Evolutionary conservation across 2,797 vertebrate species (phyloP).

Genomic region (Cyclura pinguis): DNA sequence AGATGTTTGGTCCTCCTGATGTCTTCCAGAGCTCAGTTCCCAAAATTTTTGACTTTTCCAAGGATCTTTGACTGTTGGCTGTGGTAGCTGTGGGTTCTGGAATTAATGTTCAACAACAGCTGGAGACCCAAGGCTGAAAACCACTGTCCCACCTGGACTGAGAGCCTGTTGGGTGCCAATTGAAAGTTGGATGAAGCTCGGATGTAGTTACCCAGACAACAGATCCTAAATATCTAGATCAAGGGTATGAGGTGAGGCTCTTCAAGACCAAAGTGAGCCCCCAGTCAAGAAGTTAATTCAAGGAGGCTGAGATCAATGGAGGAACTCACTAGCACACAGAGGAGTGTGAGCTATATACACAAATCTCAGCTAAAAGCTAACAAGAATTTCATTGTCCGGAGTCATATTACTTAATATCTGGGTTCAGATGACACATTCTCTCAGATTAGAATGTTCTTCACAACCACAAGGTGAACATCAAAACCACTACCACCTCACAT

Average conservation of each 20-base stretch:
- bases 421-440: neutral
- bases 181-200: accelerated
- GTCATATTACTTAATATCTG: neutral
- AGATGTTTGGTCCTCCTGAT: no score
- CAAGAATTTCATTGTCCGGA: neutral
- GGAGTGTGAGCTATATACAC: neutral
- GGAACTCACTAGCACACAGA: neutral
- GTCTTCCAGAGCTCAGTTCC: no score
- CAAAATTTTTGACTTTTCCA: no score
- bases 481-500: neutral
- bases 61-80: no score
- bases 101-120: no score
- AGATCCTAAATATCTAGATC: neutral
- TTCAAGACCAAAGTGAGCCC: neutral
- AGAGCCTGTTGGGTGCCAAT: neutral
- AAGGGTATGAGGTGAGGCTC: neutral
- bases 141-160: no score
- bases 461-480: neutral
- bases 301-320: neutral
- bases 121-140: no score
- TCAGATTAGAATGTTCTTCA: neutral
- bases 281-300: neutral
- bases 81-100: no score
- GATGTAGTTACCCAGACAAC: neutral
- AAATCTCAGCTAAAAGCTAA: neutral